Evolutionary conservation across 2,888 invertebrate species (phyloP).

Genomic region (Laothoe populi): DNA sequence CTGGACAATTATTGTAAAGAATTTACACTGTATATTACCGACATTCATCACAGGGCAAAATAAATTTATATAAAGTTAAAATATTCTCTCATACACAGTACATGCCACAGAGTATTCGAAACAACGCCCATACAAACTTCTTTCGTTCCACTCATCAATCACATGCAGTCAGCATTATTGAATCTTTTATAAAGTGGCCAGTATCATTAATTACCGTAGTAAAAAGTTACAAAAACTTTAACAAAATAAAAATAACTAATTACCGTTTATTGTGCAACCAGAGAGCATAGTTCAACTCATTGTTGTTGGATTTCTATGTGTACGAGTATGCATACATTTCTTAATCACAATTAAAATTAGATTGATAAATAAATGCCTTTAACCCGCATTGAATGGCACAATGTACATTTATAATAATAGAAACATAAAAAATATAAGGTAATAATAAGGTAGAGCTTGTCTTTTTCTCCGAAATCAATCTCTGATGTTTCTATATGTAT

Average conservation of each 20-base stretch:
- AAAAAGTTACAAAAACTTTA: constrained; percentile 2
- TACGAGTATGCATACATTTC: background rate
- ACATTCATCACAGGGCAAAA: too few relatives aligned
- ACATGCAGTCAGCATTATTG: constrained; percentile 14
- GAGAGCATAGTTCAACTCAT: constrained; percentile 23
- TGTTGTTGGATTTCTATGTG: background rate
- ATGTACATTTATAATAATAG: background rate
- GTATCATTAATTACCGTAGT: constrained; percentile 12
- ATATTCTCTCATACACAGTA: background rate
- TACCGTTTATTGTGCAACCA: constrained; percentile 17
- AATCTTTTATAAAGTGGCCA: constrained; percentile 12
- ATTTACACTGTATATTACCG: too few relatives aligned
- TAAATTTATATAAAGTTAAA: too few relatives aligned
- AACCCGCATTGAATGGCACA: background rate
- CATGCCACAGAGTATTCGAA: background rate
- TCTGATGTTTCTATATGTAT: background rate
- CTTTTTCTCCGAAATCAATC: background rate
- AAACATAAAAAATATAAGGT: too few relatives aligned
- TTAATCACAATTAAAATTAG: constrained; percentile 5
- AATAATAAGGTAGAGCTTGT: background rate
- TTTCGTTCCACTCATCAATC: constrained; percentile 15
- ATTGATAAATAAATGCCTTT: constrained; percentile 2
- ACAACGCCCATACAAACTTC: background rate
- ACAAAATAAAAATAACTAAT: constrained; percentile 4
- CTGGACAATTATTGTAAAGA: too few relatives aligned